phyloP scores from a whole-genome alignment of 2,888 invertebrate genomes.

The Coelinius sp. region DNA sequence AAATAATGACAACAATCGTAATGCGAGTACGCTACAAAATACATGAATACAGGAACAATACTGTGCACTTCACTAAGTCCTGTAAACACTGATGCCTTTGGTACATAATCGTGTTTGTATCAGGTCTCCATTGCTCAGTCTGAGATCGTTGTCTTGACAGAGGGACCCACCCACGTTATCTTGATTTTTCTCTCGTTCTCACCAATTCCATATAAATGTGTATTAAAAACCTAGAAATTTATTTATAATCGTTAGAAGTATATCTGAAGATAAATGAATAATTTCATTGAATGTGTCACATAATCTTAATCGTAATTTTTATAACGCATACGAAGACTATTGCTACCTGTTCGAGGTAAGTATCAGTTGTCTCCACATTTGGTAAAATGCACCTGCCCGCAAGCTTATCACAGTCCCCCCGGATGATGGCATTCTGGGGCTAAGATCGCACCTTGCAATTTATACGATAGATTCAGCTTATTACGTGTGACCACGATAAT shows the following conservation, averaged over 20 bases:
- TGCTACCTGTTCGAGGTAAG: not conserved
- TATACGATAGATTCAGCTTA: constrained; percentile 48
- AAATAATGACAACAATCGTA: constrained; percentile 59
- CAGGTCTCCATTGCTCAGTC: constrained; percentile 7
- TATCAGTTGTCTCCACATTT: constrained; percentile 44
- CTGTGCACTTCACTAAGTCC: constrained; percentile 51
- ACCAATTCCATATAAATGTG: not conserved
- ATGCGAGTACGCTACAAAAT: constrained; percentile 55
- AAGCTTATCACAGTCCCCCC: constrained; percentile 46
- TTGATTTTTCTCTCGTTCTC: not conserved
- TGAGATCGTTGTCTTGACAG: constrained; percentile 14
- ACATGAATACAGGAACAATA: constrained; percentile 48
- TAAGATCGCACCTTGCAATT: constrained; percentile 50
- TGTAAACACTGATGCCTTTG: constrained; percentile 59
- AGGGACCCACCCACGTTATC: not conserved
- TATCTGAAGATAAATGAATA: no score
- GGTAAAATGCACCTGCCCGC: constrained; percentile 48
- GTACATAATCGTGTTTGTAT: constrained; percentile 21
- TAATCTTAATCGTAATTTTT: not conserved
- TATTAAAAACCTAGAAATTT: no score
- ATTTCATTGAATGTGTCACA: no score
- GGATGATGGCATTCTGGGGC: constrained; percentile 23
- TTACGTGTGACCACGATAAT: constrained; percentile 51
- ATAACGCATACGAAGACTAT: not conserved
- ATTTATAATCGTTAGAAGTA: no score